Evolutionary conservation across 2,113 vertebrate species (phyloP).

Genomic region (Vidua macroura): DNA sequence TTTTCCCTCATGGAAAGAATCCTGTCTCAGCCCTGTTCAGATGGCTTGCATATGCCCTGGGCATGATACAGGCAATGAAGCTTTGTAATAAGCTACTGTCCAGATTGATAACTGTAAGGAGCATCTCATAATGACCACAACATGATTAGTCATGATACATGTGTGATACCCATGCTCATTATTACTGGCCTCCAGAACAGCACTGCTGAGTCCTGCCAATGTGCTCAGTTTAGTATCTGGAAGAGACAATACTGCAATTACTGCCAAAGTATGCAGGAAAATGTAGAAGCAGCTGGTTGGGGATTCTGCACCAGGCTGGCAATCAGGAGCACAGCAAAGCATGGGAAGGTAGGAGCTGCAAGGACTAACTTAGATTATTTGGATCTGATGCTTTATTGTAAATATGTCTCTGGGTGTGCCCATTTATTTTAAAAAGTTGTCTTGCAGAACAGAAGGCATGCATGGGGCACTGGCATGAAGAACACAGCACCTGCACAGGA

Average conservation of each 20-base stretch:
- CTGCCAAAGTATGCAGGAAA: constrained; percentile 45
- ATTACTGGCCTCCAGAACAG: constrained; percentile 43
- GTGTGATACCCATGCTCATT: constrained; percentile 55
- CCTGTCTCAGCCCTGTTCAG: not conserved
- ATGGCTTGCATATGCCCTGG: constrained; percentile 23
- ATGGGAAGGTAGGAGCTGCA: not conserved
- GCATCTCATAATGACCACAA: constrained; percentile 55
- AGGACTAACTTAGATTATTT: not conserved
- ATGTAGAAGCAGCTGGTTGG: not conserved
- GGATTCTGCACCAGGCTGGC: not conserved
- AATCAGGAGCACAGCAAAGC: not conserved
- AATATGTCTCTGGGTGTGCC: not conserved
- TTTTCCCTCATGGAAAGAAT: not conserved
- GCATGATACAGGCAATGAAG: constrained; percentile 55
- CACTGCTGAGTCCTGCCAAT: constrained; percentile 54
- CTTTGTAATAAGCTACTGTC: constrained; percentile 41
- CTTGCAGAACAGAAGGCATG: not conserved
- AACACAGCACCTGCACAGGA: not conserved
- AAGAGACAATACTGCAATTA: constrained; percentile 58
- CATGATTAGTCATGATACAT: constrained; percentile 52
- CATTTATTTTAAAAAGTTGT: not conserved
- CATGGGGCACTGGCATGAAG: not conserved
- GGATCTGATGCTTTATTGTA: not conserved
- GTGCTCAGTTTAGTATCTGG: not conserved
- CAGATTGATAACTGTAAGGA: constrained; percentile 46